Evolutionary conservation across 1,140 invertebrate genomes (phyloP).

Genomic region (Eueides isabella): DNA sequence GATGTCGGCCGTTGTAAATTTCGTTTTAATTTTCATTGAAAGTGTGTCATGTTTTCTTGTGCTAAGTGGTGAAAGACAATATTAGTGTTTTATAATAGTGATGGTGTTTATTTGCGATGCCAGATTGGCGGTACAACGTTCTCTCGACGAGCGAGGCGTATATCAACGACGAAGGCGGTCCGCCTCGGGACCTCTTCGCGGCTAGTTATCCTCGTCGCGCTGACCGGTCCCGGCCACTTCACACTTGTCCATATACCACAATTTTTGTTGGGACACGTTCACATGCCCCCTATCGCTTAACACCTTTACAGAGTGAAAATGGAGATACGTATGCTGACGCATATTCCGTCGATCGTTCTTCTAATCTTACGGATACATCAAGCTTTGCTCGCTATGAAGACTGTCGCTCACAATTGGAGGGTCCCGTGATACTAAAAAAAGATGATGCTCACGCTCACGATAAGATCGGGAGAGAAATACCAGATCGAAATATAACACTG

Average conservation of each 20-base stretch:
- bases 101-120: conserved; percentile 74
- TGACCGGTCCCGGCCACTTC: conserved; percentile 64
- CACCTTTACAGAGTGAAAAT: conserved; percentile 58
- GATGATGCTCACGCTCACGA: conserved; percentile 47
- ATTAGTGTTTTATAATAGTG: conserved; percentile 55
- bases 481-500: conserved; percentile 56
- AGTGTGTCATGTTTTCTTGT: conserved; percentile 53
- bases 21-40: conserved; percentile 48
- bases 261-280: conserved; percentile 69
- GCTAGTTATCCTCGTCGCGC: conserved; percentile 74
- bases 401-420: conserved; percentile 64
- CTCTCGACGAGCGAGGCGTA: conserved; percentile 80
- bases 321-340: conserved; percentile 69
- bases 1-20: conserved; percentile 57
- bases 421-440: conserved; percentile 53
- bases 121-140: conserved; percentile 82
- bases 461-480: no score
- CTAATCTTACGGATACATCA: conserved; percentile 80
- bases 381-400: conserved; percentile 81
- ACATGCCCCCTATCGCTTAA: conserved; percentile 60
- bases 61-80: conserved; percentile 37
- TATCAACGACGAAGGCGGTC: conserved; percentile 61
- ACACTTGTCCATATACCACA: conserved; percentile 77
- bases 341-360: conserved; percentile 78
- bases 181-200: conserved; percentile 63